A percentile compares a stretch with the other conserved stretches of the same genome.
phyloP scores from a whole-genome alignment of 2,888 invertebrate species.

The Caenorhabditis plicata region DNA sequence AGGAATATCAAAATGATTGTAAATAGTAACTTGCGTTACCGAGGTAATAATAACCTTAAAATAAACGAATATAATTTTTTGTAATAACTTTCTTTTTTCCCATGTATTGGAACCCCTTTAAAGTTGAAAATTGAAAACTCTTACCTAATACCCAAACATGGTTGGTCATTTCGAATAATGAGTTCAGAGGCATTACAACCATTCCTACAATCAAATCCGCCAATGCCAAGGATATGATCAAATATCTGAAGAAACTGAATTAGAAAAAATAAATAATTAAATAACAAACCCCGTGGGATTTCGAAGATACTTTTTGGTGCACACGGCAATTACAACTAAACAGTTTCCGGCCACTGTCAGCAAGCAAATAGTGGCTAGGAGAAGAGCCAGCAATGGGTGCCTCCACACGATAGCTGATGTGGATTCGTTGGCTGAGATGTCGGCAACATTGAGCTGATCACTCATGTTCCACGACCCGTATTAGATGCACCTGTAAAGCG shows the following conservation, averaged over 20 bases:
- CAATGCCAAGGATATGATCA: slow-evolving; percentile 92
- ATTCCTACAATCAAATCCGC: slow-evolving; percentile 94
- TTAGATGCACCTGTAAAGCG: no score
- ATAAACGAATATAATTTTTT: no score
- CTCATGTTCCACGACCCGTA: no score
- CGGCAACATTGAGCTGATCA: no score
- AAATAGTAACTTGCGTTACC: no score
- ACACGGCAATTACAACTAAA: slow-evolving; percentile 88
- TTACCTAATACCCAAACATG: slow-evolving; percentile 61
- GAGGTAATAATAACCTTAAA: no score
- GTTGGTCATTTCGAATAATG: slow-evolving; percentile 62
- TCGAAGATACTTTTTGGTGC: slow-evolving; percentile 87
- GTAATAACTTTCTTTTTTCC: no score
- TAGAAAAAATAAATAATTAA: neutral
- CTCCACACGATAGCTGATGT: slow-evolving; percentile 55
- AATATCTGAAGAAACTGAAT: slow-evolving; percentile 72
- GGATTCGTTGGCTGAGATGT: no score
- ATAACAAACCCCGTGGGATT: slow-evolving; percentile 80
- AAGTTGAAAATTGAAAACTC: neutral
- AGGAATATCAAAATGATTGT: no score
- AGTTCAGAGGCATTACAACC: slow-evolving; percentile 89
- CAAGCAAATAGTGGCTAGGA: slow-evolving; percentile 83
- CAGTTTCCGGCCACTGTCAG: slow-evolving; percentile 92
- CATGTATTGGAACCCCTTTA: no score
- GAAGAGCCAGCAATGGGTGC: slow-evolving; percentile 71